Evolutionary conservation across 2,797 vertebrate genomes (phyloP).

Genomic region (Oceanodroma leucorhoa): DNA sequence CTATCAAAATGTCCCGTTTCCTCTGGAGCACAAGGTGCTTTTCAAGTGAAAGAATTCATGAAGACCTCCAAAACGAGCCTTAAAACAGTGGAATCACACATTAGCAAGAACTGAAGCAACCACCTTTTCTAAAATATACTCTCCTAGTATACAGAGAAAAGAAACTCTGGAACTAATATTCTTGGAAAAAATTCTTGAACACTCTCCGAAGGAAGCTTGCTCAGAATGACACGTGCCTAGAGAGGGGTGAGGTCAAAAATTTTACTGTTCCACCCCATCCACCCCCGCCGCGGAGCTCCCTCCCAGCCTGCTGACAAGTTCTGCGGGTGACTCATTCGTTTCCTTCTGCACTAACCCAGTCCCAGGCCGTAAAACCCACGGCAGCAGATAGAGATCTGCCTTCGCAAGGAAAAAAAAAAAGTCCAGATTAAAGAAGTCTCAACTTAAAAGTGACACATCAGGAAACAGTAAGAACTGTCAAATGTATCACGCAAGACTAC

Average conservation of each 20-base stretch:
- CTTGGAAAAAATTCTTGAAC: neutral
- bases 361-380: neutral
- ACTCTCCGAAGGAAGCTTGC: conserved; percentile 22
- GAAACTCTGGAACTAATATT: neutral
- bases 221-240: conserved; percentile 42
- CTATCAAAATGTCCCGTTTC: rapidly evolving
- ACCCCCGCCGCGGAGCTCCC: conserved; percentile 15
- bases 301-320: conserved; percentile 63
- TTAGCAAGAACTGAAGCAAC: rapidly evolving
- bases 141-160: neutral
- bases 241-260: conserved; percentile 65
- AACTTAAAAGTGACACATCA: neutral
- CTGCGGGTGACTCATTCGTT: conserved; percentile 69
- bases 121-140: rapidly evolving
- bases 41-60: neutral
- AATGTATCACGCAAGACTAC: neutral
- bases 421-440: neutral
- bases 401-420: neutral
- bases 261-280: conserved; percentile 55
- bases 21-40: neutral
- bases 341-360: conserved; percentile 58
- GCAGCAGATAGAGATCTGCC: conserved; percentile 36
- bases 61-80: neutral
- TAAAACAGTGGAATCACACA: rapidly evolving
- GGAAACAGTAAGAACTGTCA: neutral